Base-by-base conservation (phyloP, 2,888 invertebrate genomes). In the Boloria euphrosyne region DNA sequence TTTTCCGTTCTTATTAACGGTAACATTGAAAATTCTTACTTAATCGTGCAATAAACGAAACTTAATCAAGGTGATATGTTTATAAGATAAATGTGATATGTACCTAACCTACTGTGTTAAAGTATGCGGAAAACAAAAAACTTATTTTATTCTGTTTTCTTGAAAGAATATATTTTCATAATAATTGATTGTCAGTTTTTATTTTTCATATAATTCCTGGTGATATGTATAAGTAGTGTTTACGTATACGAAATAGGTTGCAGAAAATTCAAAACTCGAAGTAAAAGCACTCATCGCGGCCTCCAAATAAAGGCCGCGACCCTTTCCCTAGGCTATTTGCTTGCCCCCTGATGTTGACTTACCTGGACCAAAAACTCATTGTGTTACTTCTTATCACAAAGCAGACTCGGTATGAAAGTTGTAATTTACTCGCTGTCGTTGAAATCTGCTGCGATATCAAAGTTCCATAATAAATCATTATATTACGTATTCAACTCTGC, bases 301-400 rank as follows among this genome's bases (percentile, higher is more conserved):
- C 75, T 81, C 78, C 80, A 82, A 80, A 84, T 85, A 83, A 85
- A 88, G 89, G 89, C 82, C 87, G 84, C 82, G 89, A 86, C 90
- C 91, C 80, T 80, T 80, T 87, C 86, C 77, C 76, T 74, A 70
- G 85, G 90, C 86, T 87, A 81, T 90, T 89, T 88, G 84, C 86
- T 79, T 79, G 81, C 77, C 81, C 81, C 81, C 81, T 78, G 77
- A 78, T 85, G 86, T 86, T 83, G 85, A 83, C 84, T 83, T 75
- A 78, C 81, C 75, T 82, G 81, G 82, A 78, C 86, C 85, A 83
- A 87, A 89, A 88, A 89, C 86, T 85, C 86, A 89, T 89, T 90
- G 88, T 88, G 83, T 79, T 80, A 82, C 83, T 83, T 84, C 85
- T 85, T 84, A 85, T 81, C 83, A 85, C 80, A 85, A 83, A 85